Conservation (phyloP, 2,113 vertebrate genomes). For the Prinia subflava region DNA sequence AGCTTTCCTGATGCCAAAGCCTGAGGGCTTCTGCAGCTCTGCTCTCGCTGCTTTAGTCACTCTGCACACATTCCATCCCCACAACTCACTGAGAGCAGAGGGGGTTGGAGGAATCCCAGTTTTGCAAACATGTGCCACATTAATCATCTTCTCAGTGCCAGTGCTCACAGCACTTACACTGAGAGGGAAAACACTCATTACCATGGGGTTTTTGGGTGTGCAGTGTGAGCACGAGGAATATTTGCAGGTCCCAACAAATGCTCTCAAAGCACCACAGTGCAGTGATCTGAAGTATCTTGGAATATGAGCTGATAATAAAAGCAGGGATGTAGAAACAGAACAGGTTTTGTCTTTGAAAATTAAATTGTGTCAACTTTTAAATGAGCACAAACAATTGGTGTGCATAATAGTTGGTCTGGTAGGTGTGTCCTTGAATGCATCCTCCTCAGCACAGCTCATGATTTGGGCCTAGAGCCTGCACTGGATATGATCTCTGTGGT, state of each 20-base stretch:
- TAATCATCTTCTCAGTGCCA: not conserved
- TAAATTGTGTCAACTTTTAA: not conserved
- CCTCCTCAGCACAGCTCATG: not conserved
- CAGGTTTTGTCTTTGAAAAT: not conserved
- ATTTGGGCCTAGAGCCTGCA: not conserved
- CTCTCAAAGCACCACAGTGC: not conserved
- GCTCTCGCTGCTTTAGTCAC: not conserved
- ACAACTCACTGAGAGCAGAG: not conserved
- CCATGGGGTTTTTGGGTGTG: not conserved
- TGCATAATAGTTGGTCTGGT: not conserved
- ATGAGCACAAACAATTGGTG: not conserved
- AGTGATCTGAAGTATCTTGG: not conserved
- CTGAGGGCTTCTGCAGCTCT: conserved; percentile 21
- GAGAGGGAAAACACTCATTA: not conserved
- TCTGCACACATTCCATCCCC: not conserved
- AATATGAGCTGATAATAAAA: not conserved
- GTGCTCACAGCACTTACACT: not conserved
- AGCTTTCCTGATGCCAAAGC: not conserved
- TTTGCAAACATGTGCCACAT: not conserved
- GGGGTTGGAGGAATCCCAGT: not conserved
- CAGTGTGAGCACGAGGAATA: not conserved
- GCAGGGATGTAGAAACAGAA: not conserved
- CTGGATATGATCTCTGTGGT: rapidly evolving
- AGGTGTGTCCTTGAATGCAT: rapidly evolving
- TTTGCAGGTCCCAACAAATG: not conserved